Evolutionary conservation across 2,888 invertebrate species (phyloP).

Genomic region (Orthosia gracilis): DNA sequence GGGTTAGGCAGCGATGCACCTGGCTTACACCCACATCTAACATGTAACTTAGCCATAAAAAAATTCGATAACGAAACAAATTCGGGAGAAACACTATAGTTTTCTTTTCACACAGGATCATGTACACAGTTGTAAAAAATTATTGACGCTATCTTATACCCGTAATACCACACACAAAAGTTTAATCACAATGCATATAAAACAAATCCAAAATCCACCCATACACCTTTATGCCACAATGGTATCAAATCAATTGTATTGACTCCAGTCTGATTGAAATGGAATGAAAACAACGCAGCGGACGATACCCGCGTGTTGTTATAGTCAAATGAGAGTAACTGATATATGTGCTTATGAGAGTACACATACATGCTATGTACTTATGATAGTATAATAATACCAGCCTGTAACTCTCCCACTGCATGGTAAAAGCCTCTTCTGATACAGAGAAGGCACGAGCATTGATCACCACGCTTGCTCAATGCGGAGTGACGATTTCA

Average conservation of each 20-base stretch:
- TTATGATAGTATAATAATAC: background rate
- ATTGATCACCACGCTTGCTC: too few species aligned
- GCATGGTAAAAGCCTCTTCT: too few species aligned
- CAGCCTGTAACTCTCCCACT: too few species aligned
- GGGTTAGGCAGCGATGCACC: too few species aligned
- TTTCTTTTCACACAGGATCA: background rate
- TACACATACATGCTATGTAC: background rate
- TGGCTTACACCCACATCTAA: background rate
- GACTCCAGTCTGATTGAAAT: conserved; percentile 59
- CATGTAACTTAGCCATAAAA: background rate
- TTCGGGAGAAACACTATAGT: background rate
- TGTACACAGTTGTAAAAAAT: background rate
- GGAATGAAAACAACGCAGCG: conserved; percentile 55
- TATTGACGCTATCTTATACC: background rate
- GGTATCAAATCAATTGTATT: conserved; percentile 57
- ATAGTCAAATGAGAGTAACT: conserved; percentile 51
- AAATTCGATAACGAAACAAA: too few species aligned
- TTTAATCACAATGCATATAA: conserved; percentile 28
- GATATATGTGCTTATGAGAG: conserved; percentile 9
- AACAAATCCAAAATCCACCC: conserved; percentile 37
- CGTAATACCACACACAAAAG: conserved; percentile 19
- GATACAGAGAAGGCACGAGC: too few species aligned
- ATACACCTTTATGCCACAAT: conserved; percentile 40
- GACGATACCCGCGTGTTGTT: conserved; percentile 44
- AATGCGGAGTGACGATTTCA: too few species aligned